Evolutionary conservation across 2,888 invertebrate genomes (phyloP).

Genomic region (Drosophila ezoana): DNA sequence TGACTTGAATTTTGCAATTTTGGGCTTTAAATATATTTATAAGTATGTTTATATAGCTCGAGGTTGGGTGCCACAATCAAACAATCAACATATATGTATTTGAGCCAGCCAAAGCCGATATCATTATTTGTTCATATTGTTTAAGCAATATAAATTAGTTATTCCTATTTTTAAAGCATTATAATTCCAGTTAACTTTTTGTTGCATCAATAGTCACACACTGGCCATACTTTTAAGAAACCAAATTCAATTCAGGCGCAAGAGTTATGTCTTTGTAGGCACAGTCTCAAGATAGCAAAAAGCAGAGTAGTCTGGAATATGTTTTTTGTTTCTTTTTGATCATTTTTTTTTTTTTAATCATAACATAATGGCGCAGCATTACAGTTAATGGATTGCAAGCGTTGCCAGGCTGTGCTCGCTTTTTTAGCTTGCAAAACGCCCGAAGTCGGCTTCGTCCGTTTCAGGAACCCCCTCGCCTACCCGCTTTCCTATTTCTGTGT

Average conservation of each 20-base stretch:
- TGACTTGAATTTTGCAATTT: too few relatives aligned
- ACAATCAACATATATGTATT: too few relatives aligned
- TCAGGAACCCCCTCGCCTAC: neutral
- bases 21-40: too few relatives aligned
- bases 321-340: conserved; percentile 2
- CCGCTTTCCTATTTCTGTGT: neutral
- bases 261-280: conserved; percentile 26
- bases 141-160: too few relatives aligned
- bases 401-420: conserved; percentile 58
- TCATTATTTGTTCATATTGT: too few relatives aligned
- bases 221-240: neutral
- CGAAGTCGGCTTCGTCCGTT: conserved; percentile 24
- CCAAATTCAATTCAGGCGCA: conserved; percentile 15
- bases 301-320: conserved; percentile 24
- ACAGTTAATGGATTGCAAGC: conserved; percentile 77
- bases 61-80: too few relatives aligned
- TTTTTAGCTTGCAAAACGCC: conserved; percentile 63
- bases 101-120: too few relatives aligned
- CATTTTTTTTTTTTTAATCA: conserved; percentile 60
- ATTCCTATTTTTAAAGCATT: too few relatives aligned
- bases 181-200: neutral
- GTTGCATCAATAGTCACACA: neutral
- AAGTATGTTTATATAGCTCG: too few relatives aligned
- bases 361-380: conserved; percentile 66
- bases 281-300: conserved; percentile 12